These are phyloP conservation scores for Hypercompe scribonia DNA, from an alignment of 2,888 invertebrate species.

Conservation along the genomic window DNA sequence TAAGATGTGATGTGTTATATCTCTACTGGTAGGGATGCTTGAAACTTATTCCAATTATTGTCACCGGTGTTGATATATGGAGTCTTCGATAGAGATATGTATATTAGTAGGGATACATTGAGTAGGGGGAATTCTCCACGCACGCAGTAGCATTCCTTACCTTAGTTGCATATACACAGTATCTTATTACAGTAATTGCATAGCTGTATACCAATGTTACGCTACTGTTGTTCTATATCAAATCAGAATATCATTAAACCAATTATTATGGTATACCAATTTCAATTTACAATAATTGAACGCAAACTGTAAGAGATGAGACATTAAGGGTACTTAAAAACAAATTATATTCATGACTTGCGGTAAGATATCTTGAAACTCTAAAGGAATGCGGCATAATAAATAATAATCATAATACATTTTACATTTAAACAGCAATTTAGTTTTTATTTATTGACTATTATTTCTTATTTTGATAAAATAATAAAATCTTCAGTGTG, in stretches of 20 bases:
- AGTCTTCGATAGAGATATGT: too few relatives aligned
- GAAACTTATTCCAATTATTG: too few relatives aligned
- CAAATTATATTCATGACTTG: conserved; percentile 1
- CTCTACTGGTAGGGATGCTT: too few relatives aligned
- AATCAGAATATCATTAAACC: not conserved
- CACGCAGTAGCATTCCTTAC: too few relatives aligned
- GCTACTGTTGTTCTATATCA: not conserved
- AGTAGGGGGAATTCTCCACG: too few relatives aligned
- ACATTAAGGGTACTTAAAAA: not conserved
- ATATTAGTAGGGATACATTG: too few relatives aligned
- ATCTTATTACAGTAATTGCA: not conserved
- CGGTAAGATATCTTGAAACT: not conserved
- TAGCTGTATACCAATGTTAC: not conserved
- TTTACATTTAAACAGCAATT: not conserved
- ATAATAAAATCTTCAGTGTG: not conserved
- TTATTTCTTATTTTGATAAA: not conserved
- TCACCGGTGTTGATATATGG: too few relatives aligned
- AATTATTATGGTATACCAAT: not conserved
- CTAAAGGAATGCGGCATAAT: not conserved
- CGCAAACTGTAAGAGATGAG: not conserved
- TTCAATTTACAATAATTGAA: not conserved
- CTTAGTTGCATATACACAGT: too few relatives aligned
- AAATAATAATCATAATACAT: not conserved
- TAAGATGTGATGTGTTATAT: too few relatives aligned
- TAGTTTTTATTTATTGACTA: not conserved